Conservation (phyloP, 2,113 vertebrate species). For the Sinosuthora webbiana region DNA sequence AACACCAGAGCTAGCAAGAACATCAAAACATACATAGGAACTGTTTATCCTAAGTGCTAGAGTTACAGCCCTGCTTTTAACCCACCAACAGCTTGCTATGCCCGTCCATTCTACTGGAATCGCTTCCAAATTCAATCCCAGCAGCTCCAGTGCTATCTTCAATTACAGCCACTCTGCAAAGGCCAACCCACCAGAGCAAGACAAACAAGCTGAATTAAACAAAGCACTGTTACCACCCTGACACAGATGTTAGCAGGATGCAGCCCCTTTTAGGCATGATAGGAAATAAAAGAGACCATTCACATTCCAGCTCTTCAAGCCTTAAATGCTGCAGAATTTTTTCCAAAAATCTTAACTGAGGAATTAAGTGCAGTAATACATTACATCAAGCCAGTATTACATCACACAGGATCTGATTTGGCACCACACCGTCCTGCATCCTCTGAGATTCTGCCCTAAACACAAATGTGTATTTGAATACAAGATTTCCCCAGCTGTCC, state of each 20-base stretch:
- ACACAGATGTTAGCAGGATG: neutral
- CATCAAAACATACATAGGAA: conserved; percentile 8
- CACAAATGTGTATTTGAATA: neutral
- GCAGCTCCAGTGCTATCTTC: neutral
- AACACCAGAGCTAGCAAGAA: neutral
- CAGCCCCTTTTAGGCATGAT: neutral
- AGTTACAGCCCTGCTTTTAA: conserved; percentile 8
- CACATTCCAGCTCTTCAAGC: neutral
- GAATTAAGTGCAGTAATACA: neutral
- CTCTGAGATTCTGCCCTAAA: neutral
- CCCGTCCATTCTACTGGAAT: neutral
- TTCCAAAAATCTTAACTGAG: neutral
- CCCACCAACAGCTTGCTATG: neutral
- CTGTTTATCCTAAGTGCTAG: conserved; percentile 11
- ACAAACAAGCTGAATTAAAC: neutral
- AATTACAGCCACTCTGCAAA: neutral
- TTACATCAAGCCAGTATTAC: neutral
- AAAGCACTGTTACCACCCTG: neutral
- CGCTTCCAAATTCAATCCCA: neutral
- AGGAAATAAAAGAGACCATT: neutral
- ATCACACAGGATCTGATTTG: neutral
- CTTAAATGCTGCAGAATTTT: neutral
- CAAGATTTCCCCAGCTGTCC: neutral
- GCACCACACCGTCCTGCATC: neutral
- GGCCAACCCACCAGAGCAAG: neutral